Percentiles rank a stretch among this genome's conserved stretches.
These are phyloP conservation scores for Callospermophilus lateralis DNA, from an alignment of 2,113 vertebrate genomes.

Conservation along the genomic window DNA sequence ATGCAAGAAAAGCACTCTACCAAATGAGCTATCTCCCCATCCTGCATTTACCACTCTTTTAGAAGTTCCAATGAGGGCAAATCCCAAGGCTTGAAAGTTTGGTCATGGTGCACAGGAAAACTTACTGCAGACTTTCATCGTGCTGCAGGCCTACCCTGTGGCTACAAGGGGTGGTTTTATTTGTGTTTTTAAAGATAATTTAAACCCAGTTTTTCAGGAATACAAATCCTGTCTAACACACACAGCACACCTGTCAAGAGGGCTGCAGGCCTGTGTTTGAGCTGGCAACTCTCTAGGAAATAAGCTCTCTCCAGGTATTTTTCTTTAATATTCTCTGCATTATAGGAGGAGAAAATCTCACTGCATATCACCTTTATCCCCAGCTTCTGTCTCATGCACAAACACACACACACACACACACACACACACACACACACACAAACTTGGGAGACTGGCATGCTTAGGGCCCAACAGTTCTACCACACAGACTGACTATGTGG, in stretches of 20 bases:
- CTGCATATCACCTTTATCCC: neutral
- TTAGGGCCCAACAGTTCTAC: neutral
- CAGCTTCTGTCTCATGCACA: no score
- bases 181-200: conserved; percentile 64
- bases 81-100: neutral
- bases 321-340: neutral
- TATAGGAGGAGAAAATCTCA: neutral
- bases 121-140: neutral
- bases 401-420: no score
- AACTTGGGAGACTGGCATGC: neutral
- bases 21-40: no score
- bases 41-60: neutral
- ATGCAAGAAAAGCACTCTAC: no score
- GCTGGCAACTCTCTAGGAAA: neutral
- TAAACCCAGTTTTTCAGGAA: conserved; percentile 73
- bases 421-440: no score
- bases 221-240: conserved; percentile 56
- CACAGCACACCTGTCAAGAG: conserved; percentile 51
- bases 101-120: neutral
- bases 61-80: conserved; percentile 41
- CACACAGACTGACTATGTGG: neutral
- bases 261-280: neutral
- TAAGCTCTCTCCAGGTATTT: neutral
- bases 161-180: no score
- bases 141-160: conserved; percentile 29